These are phyloP conservation scores for Nannoperca australis DNA, from an alignment of 2,797 vertebrate species.

Conservation along the genomic window DNA sequence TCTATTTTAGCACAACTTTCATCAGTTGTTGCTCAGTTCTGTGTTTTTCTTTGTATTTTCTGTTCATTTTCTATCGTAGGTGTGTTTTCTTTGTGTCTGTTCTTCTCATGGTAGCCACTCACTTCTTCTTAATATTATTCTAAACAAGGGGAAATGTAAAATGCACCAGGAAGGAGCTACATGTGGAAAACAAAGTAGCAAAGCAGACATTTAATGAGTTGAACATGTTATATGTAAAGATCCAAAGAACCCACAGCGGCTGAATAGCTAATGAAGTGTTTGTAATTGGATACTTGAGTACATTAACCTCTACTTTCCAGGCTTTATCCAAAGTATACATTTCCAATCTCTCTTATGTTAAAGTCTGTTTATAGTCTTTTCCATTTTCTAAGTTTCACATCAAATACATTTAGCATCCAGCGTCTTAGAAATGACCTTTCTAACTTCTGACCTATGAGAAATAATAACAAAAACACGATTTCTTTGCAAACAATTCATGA, in stretches of 20 bases:
- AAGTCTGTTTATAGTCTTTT: background rate
- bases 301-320: background rate
- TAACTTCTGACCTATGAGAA: background rate
- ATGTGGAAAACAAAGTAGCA: slow-evolving; percentile 8
- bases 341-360: background rate
- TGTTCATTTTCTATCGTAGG: background rate
- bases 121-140: background rate
- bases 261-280: too few relatives aligned
- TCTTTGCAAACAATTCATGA: background rate
- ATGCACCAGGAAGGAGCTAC: background rate
- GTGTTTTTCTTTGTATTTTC: background rate
- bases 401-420: background rate
- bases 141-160: background rate
- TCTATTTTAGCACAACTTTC: background rate
- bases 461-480: background rate
- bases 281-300: background rate
- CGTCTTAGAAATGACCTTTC: background rate
- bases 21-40: background rate
- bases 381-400: background rate
- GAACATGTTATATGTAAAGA: background rate
- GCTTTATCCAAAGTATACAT: background rate
- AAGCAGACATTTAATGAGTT: background rate
- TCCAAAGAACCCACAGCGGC: background rate
- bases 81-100: background rate
- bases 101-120: background rate